phyloP scores from a whole-genome alignment of 2,888 invertebrate genomes.

The Megastigmus dorsalis region DNA sequence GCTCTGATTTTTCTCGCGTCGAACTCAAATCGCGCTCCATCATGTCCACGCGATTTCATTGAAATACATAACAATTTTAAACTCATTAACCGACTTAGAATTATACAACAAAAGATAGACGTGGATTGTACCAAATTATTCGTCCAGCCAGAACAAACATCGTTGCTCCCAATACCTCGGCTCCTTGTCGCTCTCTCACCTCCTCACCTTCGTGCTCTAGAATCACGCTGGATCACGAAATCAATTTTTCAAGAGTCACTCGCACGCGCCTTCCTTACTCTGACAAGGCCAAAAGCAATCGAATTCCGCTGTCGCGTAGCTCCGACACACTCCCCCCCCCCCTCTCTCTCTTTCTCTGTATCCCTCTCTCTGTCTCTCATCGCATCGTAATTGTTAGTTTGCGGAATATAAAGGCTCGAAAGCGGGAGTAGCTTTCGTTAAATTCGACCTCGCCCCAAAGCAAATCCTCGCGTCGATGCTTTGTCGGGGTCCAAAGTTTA shows the following conservation, averaged over 20 bases:
- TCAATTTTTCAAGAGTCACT: slow-evolving; percentile 47
- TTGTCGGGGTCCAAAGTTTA: slow-evolving; percentile 40
- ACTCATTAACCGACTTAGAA: too few relatives aligned
- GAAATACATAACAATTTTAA: too few relatives aligned
- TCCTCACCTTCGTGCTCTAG: background rate
- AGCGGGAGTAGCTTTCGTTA: slow-evolving; percentile 8
- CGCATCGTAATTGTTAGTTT: slow-evolving; percentile 31
- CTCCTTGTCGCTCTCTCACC: background rate
- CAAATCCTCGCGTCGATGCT: background rate
- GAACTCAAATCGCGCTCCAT: too few relatives aligned
- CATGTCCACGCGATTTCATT: too few relatives aligned
- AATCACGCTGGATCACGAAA: background rate
- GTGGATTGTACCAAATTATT: slow-evolving; percentile 12
- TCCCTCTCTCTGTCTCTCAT: too few relatives aligned
- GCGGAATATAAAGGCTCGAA: slow-evolving; percentile 29
- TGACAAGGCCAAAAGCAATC: slow-evolving; percentile 23
- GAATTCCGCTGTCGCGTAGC: too few relatives aligned
- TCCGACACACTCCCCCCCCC: too few relatives aligned
- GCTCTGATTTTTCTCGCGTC: too few relatives aligned
- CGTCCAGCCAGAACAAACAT: background rate
- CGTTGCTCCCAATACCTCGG: background rate
- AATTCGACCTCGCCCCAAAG: slow-evolving; percentile 24
- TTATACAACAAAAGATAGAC: too few relatives aligned
- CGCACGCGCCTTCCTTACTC: slow-evolving; percentile 12
- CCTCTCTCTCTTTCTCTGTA: too few relatives aligned